phyloP scores from a whole-genome alignment of 1,140 invertebrate genomes.

The roundworm (Caenorhabditis elegans) region DNA sequence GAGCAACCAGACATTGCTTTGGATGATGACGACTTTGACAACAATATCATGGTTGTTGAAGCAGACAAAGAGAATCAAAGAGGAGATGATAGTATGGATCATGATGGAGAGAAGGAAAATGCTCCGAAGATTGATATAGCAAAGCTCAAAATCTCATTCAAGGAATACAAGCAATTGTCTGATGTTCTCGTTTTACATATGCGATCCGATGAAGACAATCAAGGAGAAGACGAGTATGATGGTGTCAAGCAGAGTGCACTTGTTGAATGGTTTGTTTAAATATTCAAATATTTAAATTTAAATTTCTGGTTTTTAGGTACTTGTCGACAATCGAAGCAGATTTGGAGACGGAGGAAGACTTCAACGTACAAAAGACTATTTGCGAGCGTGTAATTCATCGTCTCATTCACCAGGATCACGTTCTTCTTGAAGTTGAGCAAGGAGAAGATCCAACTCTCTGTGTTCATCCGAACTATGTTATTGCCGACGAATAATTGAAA shows the following conservation, averaged over 20 bases:
- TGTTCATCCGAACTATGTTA: slow-evolving; percentile 91
- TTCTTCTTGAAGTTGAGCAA: slow-evolving; percentile 57
- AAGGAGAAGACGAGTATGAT: slow-evolving; percentile 69
- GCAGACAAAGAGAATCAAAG: slow-evolving; percentile 66
- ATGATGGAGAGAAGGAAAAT: slow-evolving; percentile 8
- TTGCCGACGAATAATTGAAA: slow-evolving; percentile 70
- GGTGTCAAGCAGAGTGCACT: slow-evolving; percentile 81
- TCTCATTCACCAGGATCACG: slow-evolving; percentile 77
- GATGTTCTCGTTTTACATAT: slow-evolving; percentile 88
- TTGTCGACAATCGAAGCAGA: slow-evolving; percentile 83
- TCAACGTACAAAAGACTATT: slow-evolving; percentile 82
- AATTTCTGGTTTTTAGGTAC: slow-evolving; percentile 71
- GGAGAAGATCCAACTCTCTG: slow-evolving; percentile 75
- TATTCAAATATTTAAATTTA: background rate
- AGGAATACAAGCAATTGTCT: slow-evolving; percentile 88
- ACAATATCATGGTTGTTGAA: slow-evolving; percentile 57
- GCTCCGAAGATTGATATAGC: slow-evolving; percentile 48
- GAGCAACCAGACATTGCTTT: slow-evolving; percentile 95
- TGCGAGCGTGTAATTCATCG: slow-evolving; percentile 94
- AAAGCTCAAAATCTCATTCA: slow-evolving; percentile 85
- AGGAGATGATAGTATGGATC: slow-evolving; percentile 29
- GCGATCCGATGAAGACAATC: slow-evolving; percentile 77
- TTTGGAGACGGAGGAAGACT: slow-evolving; percentile 85
- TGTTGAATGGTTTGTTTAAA: slow-evolving; percentile 76
- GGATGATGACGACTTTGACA: slow-evolving; percentile 74